Base-by-base conservation (phyloP, 35 echinoderm and acorn worm genomes). In the Chiridota heheva region DNA sequence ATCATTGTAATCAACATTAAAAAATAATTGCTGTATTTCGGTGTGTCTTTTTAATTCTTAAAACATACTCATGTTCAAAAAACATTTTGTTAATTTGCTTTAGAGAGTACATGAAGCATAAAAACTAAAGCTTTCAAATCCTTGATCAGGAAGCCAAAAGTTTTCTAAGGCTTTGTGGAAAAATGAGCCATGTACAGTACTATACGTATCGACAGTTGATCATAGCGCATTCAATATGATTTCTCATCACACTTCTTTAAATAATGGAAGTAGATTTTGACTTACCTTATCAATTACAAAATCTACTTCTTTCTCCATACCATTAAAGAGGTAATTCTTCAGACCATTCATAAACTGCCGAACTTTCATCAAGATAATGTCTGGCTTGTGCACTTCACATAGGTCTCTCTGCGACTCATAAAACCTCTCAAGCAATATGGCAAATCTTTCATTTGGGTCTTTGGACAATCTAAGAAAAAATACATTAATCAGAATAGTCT, bases 331-430 rank as follows among this genome's bases (percentile, higher is more conserved):
- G 67, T 87, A 92, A 58, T 92, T 92, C 63, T 92, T 92, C 12
- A 86, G 80, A n/a, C 90, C 90, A 58, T 61, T 87, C 90, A 92
- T 92, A 60, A 92, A 92, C 57, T 92, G 90, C 33, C 90, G 40
- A 39, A 92, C 36, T 18, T 76, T 87, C 35, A 79, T 69, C 26
- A 92, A 48, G 18, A 92, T 60, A 16, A 85, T 58, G 40, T 87
- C 90, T 22, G 90, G 90, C 38, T 72, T 67, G n/a, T 92, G 84
- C 18, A 25, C 82, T 59, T 87, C 76, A 24, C 77, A 84, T 41
- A 87, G 86, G 36, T 87, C 90, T 61, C 64, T 67, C 13, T 58
- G 60, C 36, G 82, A 74, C 51, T 73, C 69, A 44, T 87, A 81
- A 47, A 92, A 92, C 30, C 77, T 63, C 24, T 87, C 67, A 3